These are phyloP conservation scores for Emmelina monodactyla DNA, from an alignment of 2,888 invertebrate species.

Conservation along the genomic window DNA sequence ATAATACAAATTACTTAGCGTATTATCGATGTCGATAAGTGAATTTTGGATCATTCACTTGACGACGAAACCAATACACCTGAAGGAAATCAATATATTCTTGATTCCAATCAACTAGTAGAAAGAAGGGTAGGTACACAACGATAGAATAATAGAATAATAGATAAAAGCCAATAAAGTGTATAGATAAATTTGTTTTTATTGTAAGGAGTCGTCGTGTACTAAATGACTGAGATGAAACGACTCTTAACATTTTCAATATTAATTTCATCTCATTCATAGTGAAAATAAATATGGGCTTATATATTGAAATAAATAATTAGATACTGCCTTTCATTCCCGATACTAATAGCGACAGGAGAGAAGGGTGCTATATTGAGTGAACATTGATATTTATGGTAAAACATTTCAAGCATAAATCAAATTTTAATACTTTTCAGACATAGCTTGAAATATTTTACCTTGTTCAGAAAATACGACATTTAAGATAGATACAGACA, in stretches of 20 bases:
- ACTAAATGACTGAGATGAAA: constrained; percentile 23
- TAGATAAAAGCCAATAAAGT: constrained; percentile 1
- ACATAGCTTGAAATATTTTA: constrained; percentile 28
- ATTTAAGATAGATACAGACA: constrained; percentile 36
- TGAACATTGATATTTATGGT: constrained; percentile 35
- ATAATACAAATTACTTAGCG: constrained; percentile 33
- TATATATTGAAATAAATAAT: no score
- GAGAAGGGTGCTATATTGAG: constrained; percentile 52
- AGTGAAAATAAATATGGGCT: constrained; percentile 26
- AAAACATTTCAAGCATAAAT: constrained; percentile 26
- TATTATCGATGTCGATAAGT: constrained; percentile 35
- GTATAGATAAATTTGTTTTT: neutral
- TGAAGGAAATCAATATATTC: constrained; percentile 27
- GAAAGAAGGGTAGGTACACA: constrained; percentile 12
- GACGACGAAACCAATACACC: constrained; percentile 43
- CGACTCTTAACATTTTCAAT: constrained; percentile 13
- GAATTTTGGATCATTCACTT: constrained; percentile 32
- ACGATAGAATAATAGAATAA: constrained; percentile 14
- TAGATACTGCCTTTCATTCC: constrained; percentile 39
- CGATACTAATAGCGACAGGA: constrained; percentile 59
- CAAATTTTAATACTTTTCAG: neutral
- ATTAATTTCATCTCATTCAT: constrained; percentile 22
- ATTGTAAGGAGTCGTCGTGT: constrained; percentile 19
- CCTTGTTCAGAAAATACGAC: constrained; percentile 37
- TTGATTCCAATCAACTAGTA: constrained; percentile 1